phyloP scores from a whole-genome alignment of 2,888 invertebrate genomes.

The Luperina testacea region DNA sequence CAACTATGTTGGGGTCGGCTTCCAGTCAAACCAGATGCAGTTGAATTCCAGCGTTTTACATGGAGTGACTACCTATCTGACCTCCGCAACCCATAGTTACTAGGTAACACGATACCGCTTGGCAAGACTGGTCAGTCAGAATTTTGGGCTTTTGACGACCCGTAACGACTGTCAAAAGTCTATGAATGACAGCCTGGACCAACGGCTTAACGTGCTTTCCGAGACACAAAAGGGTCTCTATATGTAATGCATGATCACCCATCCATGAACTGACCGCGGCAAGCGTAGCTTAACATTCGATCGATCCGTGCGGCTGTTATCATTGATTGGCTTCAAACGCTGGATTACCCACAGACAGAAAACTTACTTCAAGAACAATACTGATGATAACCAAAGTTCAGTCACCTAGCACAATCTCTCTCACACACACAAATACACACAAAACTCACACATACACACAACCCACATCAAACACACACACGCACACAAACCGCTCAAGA shows the following conservation, averaged over 20 bases:
- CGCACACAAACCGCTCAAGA: no score
- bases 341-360: no score
- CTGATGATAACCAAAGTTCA: no score
- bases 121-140: not conserved
- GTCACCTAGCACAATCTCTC: no score
- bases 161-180: not conserved
- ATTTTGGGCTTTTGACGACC: not conserved
- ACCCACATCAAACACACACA: no score
- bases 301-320: not conserved
- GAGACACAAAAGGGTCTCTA: not conserved
- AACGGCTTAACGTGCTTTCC: not conserved
- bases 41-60: not conserved
- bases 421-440: no score
- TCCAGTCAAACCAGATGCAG: not conserved
- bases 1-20: not conserved
- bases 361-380: no score
- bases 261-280: not conserved
- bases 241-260: not conserved
- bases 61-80: not conserved
- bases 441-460: no score
- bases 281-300: not conserved
- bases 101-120: not conserved
- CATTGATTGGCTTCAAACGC: no score
- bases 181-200: not conserved
- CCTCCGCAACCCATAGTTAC: not conserved